Conservation (phyloP, 1,140 invertebrate genomes). For the Chironomus tepperi region DNA sequence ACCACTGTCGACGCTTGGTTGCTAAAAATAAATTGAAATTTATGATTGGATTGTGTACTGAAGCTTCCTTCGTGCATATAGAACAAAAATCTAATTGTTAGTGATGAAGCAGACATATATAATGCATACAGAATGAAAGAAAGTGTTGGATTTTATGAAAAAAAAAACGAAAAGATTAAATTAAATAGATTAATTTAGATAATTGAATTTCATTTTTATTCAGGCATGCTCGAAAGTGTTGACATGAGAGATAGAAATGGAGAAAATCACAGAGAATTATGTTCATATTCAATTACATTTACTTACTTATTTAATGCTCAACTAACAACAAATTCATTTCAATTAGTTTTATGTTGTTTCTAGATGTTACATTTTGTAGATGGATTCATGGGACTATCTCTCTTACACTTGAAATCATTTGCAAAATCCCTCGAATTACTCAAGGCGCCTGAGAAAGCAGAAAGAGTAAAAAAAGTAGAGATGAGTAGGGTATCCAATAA, state of each 20-base stretch:
- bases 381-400: not conserved
- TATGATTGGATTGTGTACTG: constrained; percentile 7
- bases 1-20: not conserved
- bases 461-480: no score
- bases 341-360: no score
- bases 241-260: no score
- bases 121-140: not conserved
- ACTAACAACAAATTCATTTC: no score
- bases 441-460: not conserved
- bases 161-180: not conserved
- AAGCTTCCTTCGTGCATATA: not conserved
- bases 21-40: constrained; percentile 19
- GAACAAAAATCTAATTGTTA: not conserved
- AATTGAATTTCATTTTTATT: constrained; percentile 21
- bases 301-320: no score
- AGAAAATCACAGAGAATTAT: not conserved
- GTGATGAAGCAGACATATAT: not conserved
- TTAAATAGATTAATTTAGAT: constrained; percentile 20
- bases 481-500: no score
- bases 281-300: not conserved
- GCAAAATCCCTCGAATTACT: not conserved
- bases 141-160: not conserved
- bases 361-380: not conserved
- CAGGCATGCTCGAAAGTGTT: not conserved
- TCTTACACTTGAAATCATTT: not conserved